Conservation (phyloP, 2,888 invertebrate genomes). For the Plemyria rubiginata region DNA sequence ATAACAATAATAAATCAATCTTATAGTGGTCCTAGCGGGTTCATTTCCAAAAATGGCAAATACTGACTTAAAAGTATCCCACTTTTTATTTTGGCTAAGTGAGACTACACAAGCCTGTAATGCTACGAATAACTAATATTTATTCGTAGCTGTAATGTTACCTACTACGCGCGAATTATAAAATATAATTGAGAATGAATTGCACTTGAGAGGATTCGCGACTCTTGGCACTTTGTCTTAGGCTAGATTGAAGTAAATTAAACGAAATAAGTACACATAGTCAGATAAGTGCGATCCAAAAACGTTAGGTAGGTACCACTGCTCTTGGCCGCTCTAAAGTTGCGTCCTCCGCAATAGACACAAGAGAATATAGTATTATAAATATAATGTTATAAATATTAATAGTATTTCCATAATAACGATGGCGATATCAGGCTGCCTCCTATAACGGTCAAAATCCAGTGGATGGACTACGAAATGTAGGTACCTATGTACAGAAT, state of each 20-base stretch:
- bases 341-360: background rate
- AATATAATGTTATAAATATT: too few species aligned
- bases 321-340: conserved; percentile 3
- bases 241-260: conserved; percentile 56
- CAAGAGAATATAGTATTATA: too few species aligned
- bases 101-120: conserved; percentile 49
- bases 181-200: conserved; percentile 74
- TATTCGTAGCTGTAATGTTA: too few species aligned
- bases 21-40: conserved; percentile 15
- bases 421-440: background rate
- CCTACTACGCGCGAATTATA: conserved; percentile 48
- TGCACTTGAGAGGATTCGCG: conserved; percentile 75
- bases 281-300: background rate
- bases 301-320: background rate
- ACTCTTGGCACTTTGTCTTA: conserved; percentile 83
- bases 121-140: too few species aligned
- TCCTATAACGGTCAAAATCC: conserved; percentile 4
- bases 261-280: conserved; percentile 24
- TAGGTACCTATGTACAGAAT: conserved; percentile 29
- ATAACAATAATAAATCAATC: conserved; percentile 20
- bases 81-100: conserved; percentile 54
- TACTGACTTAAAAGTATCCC: conserved; percentile 55
- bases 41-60: conserved; percentile 34
- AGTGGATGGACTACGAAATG: conserved; percentile 4
- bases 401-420: background rate